These are phyloP conservation scores for Xiphophorus birchmanni DNA, from an alignment of 2,797 vertebrate species.

Conservation along the genomic window DNA sequence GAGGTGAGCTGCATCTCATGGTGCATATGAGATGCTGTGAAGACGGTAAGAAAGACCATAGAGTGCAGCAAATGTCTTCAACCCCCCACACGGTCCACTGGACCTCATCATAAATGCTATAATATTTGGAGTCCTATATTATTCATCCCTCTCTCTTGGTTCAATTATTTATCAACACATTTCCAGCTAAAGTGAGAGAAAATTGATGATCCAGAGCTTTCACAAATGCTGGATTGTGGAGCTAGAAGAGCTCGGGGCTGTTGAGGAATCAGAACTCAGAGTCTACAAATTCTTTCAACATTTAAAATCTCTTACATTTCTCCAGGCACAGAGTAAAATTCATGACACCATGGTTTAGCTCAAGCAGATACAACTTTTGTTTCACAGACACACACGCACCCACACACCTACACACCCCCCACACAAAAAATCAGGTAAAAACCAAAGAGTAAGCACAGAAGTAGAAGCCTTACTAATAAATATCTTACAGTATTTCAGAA, in stretches of 20 bases:
- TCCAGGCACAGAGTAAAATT: constrained; percentile 21
- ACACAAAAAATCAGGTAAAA: background rate
- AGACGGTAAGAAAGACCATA: constrained; percentile 7
- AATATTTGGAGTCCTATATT: constrained; percentile 57
- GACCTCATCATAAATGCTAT: constrained; percentile 41
- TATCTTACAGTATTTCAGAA: background rate
- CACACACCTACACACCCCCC: background rate
- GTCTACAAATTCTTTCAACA: constrained; percentile 25
- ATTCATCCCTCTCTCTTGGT: constrained; percentile 55
- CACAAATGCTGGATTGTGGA: constrained; percentile 55
- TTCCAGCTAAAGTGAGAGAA: constrained; percentile 56
- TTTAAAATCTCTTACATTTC: constrained; percentile 30
- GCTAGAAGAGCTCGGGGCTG: constrained; percentile 32
- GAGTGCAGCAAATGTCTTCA: constrained; percentile 27
- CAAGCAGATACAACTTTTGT: background rate
- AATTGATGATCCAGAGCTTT: constrained; percentile 71
- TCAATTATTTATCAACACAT: constrained; percentile 69
- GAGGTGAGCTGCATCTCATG: constrained; percentile 21
- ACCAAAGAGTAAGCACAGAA: background rate
- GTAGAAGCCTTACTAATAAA: background rate
- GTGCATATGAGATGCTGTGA: constrained; percentile 20
- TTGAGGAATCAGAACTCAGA: constrained; percentile 25
- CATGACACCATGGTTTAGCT: constrained; percentile 13
- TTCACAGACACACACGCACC: too few relatives aligned
- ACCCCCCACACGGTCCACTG: constrained; percentile 22